A percentile compares a stretch with the other conserved stretches of the same genome.
Conservation (phyloP, 2,888 invertebrate species). For the Barypeithes pellucidus region DNA sequence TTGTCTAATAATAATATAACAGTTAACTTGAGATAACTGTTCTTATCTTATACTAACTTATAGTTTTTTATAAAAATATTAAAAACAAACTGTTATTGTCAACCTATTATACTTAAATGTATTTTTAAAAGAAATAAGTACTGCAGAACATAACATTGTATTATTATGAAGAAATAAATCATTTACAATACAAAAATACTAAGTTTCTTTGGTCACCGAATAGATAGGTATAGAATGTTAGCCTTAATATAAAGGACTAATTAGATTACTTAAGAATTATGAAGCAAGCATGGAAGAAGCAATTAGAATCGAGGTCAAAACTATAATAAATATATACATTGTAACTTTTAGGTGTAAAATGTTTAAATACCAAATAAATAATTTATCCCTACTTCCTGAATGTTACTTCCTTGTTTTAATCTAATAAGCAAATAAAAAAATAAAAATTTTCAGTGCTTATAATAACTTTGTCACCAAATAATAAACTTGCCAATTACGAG, state of each 20-base stretch:
- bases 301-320: constrained; percentile 43
- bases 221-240: constrained; percentile 17
- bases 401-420: constrained; percentile 28
- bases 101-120: too few relatives aligned
- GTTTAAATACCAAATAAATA: constrained; percentile 23
- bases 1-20: too few relatives aligned
- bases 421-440: constrained; percentile 31
- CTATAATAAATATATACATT: constrained; percentile 6
- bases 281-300: constrained; percentile 36
- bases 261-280: constrained; percentile 44
- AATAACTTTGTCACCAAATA: constrained; percentile 30
- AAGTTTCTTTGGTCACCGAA: not conserved
- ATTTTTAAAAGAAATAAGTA: too few relatives aligned
- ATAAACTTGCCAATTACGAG: constrained; percentile 26
- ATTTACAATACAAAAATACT: not conserved
- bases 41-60: too few relatives aligned
- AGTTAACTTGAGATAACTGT: too few relatives aligned
- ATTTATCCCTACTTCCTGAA: constrained; percentile 31
- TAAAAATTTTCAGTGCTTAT: constrained; percentile 21
- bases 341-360: constrained; percentile 3
- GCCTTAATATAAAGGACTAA: constrained; percentile 31
- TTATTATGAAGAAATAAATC: too few relatives aligned
- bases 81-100: too few relatives aligned
- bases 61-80: too few relatives aligned
- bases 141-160: too few relatives aligned